These are phyloP conservation scores for Enoplosus armatus DNA, from an alignment of 2,797 vertebrate genomes.

Conservation along the genomic window DNA sequence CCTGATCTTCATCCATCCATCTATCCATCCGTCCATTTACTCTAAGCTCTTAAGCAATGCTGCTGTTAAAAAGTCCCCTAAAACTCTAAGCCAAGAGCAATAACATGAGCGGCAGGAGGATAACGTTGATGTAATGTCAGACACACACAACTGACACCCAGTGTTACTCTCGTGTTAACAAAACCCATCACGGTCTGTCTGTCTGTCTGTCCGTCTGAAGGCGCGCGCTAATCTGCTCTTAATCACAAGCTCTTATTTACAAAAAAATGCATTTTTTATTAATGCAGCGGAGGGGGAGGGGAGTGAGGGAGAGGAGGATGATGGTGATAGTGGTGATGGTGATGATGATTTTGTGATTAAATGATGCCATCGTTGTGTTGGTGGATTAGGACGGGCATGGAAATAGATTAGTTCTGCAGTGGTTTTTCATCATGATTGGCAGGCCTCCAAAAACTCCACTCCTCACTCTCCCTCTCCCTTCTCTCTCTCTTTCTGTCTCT, in stretches of 20 bases:
- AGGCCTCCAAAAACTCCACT: constrained; percentile 79
- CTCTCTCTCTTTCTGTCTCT: constrained; percentile 5
- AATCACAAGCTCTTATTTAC: constrained; percentile 86
- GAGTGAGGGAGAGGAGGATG: constrained; percentile 42
- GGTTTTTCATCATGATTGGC: constrained; percentile 86
- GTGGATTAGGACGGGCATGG: constrained; percentile 85
- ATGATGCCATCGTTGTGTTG: constrained; percentile 85
- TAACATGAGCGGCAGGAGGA: constrained; percentile 84
- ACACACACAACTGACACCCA: constrained; percentile 81
- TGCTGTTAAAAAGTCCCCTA: constrained; percentile 82
- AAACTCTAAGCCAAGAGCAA: constrained; percentile 84
- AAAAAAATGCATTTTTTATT: constrained; percentile 69
- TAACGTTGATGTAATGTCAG: constrained; percentile 85
- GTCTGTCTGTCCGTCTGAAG: constrained; percentile 75
- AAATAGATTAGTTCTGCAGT: constrained; percentile 87
- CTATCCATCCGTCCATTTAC: constrained; percentile 80
- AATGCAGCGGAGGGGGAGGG: constrained; percentile 64
- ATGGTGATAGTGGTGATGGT: constrained; percentile 64
- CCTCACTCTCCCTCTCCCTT: constrained; percentile 40
- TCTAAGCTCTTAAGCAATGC: constrained; percentile 84
- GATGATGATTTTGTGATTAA: constrained; percentile 87
- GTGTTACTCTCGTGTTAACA: constrained; percentile 82
- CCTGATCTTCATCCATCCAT: constrained; percentile 75
- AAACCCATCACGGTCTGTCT: constrained; percentile 81
- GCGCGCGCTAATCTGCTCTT: constrained; percentile 81